Base-by-base conservation (phyloP, 2,113 vertebrate species). In the Lucifuga dentata region DNA sequence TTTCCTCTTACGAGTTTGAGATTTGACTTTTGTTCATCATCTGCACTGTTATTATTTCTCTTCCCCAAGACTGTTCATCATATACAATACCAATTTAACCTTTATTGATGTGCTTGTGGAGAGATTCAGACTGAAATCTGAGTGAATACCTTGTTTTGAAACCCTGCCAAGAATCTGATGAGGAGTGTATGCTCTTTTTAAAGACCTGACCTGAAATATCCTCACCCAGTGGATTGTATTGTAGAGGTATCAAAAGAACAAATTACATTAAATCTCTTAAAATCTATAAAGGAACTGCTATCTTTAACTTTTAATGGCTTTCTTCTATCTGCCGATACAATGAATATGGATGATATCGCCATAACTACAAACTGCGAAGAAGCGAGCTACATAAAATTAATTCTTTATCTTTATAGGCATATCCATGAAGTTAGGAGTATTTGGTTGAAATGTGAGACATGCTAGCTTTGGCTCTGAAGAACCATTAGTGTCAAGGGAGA, bases 361-460 rank as follows among this genome's bases (percentile, higher is more conserved):
- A 15, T 24, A 63, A 62, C 55, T 76, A 50, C 71, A 84, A 79
- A 78, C 55, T 73, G 40, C 67, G 62, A 55, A 63, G 32, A 66
- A 55, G 66, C 50, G 73, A 53, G 73, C 67, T 69, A 63, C 66
- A 63, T 70, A 26, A 81, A 83, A 86, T 51, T 40, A 85, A 68
- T 85, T 69, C 44, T 81, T 87, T 86, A 90, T 88, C 86, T 88
- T 86, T 83, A 80, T 65, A 83, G 80, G 81, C 82, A 84, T 76
- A 82, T 83, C 87, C 86, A 80, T 85, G 85, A 88, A 87, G 86
- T 89, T 58, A 43, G 64, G 66, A 66, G 84, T 83, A 86, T 90
- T 89, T 80, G 77, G 65, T 81, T 71, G 55, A 88, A 84, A 77
- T 84, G 76, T 85, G 76, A 21, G 53, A 81, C 83, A 73, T 81